These are phyloP conservation scores for Cuniculus paca DNA, from an alignment of 2,797 vertebrate genomes.

Conservation along the genomic window DNA sequence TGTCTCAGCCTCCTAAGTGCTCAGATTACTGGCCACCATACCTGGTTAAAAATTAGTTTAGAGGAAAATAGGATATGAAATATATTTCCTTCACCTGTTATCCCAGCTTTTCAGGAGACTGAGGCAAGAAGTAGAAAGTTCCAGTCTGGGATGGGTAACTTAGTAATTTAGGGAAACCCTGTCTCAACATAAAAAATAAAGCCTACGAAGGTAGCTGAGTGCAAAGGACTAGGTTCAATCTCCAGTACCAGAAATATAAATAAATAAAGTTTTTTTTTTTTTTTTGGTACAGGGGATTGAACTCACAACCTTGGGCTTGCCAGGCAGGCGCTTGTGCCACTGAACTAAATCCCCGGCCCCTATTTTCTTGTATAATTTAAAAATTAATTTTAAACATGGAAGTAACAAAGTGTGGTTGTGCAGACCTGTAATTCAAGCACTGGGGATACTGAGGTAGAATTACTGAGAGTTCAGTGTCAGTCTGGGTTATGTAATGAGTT, in stretches of 20 bases:
- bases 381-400: not conserved
- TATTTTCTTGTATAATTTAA: not conserved
- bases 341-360: too few relatives aligned
- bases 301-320: too few relatives aligned
- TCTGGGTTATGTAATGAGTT: not conserved
- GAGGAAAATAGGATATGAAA: too few relatives aligned
- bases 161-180: not conserved
- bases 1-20: not conserved
- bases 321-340: too few relatives aligned
- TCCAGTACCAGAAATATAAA: too few relatives aligned
- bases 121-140: not conserved
- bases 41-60: too few relatives aligned
- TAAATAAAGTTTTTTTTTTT: too few relatives aligned
- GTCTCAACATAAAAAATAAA: not conserved
- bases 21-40: not conserved
- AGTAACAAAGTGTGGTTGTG: not conserved
- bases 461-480: not conserved
- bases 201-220: too few relatives aligned
- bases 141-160: not conserved
- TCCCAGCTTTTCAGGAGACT: not conserved
- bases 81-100: not conserved
- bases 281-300: too few relatives aligned
- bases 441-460: not conserved
- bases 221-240: too few relatives aligned
- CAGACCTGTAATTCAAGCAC: not conserved